These are phyloP conservation scores for Athalia circularis DNA, from an alignment of 2,888 invertebrate genomes.

Conservation along the genomic window DNA sequence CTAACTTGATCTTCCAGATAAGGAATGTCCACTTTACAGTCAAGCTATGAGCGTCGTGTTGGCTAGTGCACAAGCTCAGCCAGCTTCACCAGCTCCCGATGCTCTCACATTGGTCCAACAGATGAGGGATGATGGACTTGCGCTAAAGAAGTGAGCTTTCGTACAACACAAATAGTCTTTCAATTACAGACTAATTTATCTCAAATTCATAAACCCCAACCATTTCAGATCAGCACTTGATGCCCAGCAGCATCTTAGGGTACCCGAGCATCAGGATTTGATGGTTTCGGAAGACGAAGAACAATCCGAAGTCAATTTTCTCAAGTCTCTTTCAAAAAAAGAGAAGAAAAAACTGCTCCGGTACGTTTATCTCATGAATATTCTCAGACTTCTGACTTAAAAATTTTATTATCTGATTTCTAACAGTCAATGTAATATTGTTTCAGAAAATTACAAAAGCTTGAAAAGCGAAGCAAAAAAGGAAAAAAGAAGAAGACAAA, in stretches of 20 bases:
- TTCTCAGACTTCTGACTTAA: not conserved
- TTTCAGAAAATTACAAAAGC: slow-evolving; percentile 81
- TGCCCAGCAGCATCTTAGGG: slow-evolving; percentile 78
- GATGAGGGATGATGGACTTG: slow-evolving; percentile 94
- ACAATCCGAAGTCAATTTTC: slow-evolving; percentile 84
- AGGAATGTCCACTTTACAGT: slow-evolving; percentile 96
- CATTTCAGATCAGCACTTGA: slow-evolving; percentile 65
- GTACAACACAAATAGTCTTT: slow-evolving; percentile 71
- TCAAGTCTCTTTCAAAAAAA: slow-evolving; percentile 89
- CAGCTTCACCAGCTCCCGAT: slow-evolving; percentile 81
- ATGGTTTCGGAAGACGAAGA: slow-evolving; percentile 73
- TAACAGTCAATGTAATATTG: slow-evolving; percentile 36
- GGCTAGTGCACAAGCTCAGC: slow-evolving; percentile 77
- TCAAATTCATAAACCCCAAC: slow-evolving; percentile 62
- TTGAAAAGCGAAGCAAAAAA: slow-evolving; percentile 78
- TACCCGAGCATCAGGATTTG: slow-evolving; percentile 76
- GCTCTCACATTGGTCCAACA: slow-evolving; percentile 88
- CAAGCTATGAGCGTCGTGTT: slow-evolving; percentile 89
- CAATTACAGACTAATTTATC: not conserved
- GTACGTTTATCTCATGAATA: slow-evolving; percentile 73
- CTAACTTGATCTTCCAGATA: slow-evolving; percentile 78
- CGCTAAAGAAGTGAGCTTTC: slow-evolving; percentile 84
- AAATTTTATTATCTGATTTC: slow-evolving; percentile 23
- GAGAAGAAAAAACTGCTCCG: slow-evolving; percentile 94
- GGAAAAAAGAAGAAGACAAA: slow-evolving; percentile 60